Conservation (phyloP, 1,140 invertebrate genomes). For the Pantala flavescens region DNA sequence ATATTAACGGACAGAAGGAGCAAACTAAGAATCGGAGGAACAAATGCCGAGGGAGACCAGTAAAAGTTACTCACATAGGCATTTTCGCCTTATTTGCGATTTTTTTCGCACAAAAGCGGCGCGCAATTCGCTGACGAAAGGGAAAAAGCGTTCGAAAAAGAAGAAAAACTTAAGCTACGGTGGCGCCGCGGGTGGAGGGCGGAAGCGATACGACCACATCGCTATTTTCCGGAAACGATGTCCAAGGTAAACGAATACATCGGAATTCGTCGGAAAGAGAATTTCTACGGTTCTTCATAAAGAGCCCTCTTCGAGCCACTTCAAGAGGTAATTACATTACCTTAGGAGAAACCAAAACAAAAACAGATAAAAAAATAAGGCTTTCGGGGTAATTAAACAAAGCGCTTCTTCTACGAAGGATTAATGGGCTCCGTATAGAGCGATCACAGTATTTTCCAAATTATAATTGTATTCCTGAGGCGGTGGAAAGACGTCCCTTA, state of each 20-base stretch:
- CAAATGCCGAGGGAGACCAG: no score
- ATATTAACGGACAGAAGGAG: no score
- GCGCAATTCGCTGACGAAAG: background rate
- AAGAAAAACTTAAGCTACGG: background rate
- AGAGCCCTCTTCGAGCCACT: background rate
- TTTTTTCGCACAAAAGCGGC: background rate
- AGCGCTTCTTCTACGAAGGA: background rate
- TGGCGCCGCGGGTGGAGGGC: background rate
- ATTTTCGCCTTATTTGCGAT: conserved; percentile 5
- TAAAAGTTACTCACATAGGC: background rate
- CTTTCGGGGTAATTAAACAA: background rate
- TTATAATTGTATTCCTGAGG: background rate
- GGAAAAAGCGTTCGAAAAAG: background rate
- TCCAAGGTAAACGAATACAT: conserved; percentile 2
- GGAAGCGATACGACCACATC: background rate
- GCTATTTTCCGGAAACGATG: conserved; percentile 4
- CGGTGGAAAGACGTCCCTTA: background rate
- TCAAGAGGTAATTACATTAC: conserved; percentile 7
- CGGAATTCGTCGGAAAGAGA: background rate
- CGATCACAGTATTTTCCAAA: conserved; percentile 3
- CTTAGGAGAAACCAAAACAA: background rate
- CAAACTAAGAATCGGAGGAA: no score
- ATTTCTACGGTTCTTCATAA: background rate
- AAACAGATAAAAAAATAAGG: background rate
- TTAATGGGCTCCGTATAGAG: background rate